Evolutionary conservation across 2,797 vertebrate species (phyloP).

Genomic region (Macropodus opercularis): DNA sequence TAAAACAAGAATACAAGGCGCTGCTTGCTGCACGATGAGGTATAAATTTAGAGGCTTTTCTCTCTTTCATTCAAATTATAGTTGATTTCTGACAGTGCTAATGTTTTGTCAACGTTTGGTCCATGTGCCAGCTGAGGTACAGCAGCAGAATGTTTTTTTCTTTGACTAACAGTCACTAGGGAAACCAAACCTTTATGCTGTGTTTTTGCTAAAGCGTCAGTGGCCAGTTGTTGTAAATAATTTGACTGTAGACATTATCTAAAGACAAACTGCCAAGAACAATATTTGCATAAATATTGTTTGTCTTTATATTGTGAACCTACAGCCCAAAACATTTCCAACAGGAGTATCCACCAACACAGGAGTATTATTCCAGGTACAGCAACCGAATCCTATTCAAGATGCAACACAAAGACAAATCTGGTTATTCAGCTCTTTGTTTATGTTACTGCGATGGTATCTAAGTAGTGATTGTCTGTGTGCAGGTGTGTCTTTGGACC

Average conservation of each 20-base stretch:
- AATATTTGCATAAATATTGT: neutral
- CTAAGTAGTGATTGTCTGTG: neutral
- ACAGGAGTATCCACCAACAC: neutral
- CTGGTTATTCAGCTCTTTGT: neutral
- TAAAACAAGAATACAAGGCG: too few relatives aligned
- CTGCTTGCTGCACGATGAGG: too few relatives aligned
- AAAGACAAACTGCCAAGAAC: neutral
- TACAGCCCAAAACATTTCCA: neutral
- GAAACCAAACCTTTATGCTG: neutral
- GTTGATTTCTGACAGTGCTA: too few relatives aligned
- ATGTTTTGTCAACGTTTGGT: too few relatives aligned
- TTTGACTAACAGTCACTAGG: neutral
- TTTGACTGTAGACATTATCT: neutral
- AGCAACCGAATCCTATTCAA: neutral
- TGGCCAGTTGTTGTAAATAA: too few relatives aligned
- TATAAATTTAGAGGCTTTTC: too few relatives aligned
- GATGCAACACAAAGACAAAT: neutral
- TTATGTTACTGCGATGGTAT: neutral
- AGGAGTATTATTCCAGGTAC: neutral
- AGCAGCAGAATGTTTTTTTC: too few relatives aligned
- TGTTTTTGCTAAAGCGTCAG: neutral
- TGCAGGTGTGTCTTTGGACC: constrained; percentile 9
- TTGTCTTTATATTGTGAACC: neutral
- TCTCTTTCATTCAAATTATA: too few relatives aligned
- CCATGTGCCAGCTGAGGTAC: too few relatives aligned